Evolutionary conservation across 2,113 vertebrate species (phyloP).

Genomic region (Parus major): DNA sequence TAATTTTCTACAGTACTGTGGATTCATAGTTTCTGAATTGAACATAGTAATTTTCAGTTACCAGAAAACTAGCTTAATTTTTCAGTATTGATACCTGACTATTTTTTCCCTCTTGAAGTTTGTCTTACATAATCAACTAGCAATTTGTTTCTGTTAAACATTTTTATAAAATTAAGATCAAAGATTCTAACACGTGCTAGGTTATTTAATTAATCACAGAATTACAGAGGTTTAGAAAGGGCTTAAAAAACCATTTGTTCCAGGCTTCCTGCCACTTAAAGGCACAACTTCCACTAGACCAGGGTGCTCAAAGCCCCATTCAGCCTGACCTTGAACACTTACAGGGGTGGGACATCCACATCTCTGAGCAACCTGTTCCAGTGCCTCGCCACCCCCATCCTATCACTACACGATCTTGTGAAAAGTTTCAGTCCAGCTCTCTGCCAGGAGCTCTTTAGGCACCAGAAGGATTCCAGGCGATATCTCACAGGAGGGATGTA

Average conservation of each 20-base stretch:
- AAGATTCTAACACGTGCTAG: neutral
- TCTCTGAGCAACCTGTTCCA: too few relatives aligned
- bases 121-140: neutral
- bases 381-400: too few relatives aligned
- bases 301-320: neutral
- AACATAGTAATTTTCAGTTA: neutral
- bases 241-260: neutral
- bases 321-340: neutral
- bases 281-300: neutral
- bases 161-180: neutral
- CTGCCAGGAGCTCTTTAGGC: accelerated
- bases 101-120: neutral
- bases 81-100: neutral
- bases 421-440: neutral
- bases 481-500: accelerated
- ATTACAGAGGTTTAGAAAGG: neutral
- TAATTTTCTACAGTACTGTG: neutral
- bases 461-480: neutral
- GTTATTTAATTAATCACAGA: neutral
- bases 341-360: neutral
- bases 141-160: neutral
- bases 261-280: neutral
- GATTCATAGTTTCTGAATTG: neutral
- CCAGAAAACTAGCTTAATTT: neutral
- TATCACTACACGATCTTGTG: accelerated